Percentiles rank a stretch among this genome's conserved stretches.
phyloP scores from a whole-genome alignment of 2,797 vertebrate species.

The Trichosurus vulpecula region DNA sequence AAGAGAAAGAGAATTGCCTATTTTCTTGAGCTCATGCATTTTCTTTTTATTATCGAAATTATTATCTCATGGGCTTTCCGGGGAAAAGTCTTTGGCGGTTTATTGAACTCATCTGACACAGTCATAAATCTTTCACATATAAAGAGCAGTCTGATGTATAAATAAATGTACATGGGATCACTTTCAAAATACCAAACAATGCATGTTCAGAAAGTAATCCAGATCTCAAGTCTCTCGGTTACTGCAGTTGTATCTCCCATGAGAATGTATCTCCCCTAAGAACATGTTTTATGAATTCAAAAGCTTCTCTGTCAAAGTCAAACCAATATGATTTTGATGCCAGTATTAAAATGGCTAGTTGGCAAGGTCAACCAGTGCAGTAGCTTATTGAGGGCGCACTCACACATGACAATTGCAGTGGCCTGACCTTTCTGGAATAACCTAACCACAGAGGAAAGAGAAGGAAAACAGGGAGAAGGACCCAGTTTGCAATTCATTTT shows the following conservation, averaged over 20 bases:
- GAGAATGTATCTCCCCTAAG: slow-evolving; percentile 37
- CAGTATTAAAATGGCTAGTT: not conserved
- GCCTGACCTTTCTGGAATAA: not conserved
- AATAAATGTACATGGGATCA: slow-evolving; percentile 12
- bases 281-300: slow-evolving; percentile 60
- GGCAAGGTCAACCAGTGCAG: not conserved
- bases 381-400: not conserved
- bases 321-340: slow-evolving; percentile 13
- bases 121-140: slow-evolving; percentile 45
- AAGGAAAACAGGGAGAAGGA: slow-evolving; percentile 5
- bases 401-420: not conserved
- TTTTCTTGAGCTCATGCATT: slow-evolving; percentile 20
- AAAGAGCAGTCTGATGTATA: slow-evolving; percentile 37
- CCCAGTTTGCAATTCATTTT: slow-evolving; percentile 5
- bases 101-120: slow-evolving; percentile 50
- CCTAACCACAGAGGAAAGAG: slow-evolving; percentile 13
- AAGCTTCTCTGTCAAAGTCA: slow-evolving; percentile 47
- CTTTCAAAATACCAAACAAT: slow-evolving; percentile 35
- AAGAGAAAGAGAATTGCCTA: slow-evolving; percentile 4
- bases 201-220: slow-evolving; percentile 47
- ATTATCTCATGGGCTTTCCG: slow-evolving; percentile 25
- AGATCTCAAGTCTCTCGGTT: slow-evolving; percentile 24
- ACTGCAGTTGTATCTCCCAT: slow-evolving; percentile 51
- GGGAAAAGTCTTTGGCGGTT: slow-evolving; percentile 32
- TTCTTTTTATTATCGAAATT: slow-evolving; percentile 9